Conservation (phyloP, 2,888 invertebrate species). For the Crocallis elinguaria region DNA sequence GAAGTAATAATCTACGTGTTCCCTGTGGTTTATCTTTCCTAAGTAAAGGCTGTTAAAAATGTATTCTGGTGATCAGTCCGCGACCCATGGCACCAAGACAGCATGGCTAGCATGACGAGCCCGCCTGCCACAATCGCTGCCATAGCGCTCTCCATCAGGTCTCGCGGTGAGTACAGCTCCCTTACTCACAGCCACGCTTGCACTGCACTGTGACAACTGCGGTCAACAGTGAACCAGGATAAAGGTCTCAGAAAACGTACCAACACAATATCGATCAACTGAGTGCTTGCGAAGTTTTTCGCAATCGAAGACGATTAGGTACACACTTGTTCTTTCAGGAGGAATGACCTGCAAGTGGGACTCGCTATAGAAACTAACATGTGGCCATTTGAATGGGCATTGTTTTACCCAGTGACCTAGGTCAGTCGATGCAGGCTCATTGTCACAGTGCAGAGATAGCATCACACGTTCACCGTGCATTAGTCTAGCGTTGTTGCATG, state of each 20-base stretch:
- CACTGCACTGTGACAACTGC: not conserved
- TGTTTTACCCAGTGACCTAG: slow-evolving; percentile 12
- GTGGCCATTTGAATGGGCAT: not conserved
- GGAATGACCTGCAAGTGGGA: slow-evolving; percentile 13
- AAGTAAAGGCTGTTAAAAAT: not conserved
- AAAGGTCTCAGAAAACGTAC: slow-evolving; percentile 1
- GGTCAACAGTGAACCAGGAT: slow-evolving; percentile 9
- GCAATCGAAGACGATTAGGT: slow-evolving; percentile 6
- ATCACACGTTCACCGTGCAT: slow-evolving; percentile 5
- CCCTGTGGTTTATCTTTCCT: not conserved
- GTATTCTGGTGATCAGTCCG: slow-evolving; percentile 34
- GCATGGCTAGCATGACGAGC: slow-evolving; percentile 26
- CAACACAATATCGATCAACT: slow-evolving; percentile 11
- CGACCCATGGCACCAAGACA: slow-evolving; percentile 25
- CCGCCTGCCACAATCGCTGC: slow-evolving; percentile 65
- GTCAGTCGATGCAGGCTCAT: slow-evolving; percentile 7
- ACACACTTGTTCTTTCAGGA: not conserved
- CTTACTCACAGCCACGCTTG: not conserved
- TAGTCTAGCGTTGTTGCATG: slow-evolving; percentile 1
- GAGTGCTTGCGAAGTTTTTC: slow-evolving; percentile 14
- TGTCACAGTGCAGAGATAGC: not conserved
- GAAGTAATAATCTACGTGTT: not conserved
- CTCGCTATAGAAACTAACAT: not conserved
- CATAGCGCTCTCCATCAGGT: slow-evolving; percentile 75
- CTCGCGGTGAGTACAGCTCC: slow-evolving; percentile 68